A percentile compares a stretch with the other conserved stretches of the same genome.
Evolutionary conservation across 2,888 invertebrate species (phyloP).

Genomic region (Cephus spinipes): DNA sequence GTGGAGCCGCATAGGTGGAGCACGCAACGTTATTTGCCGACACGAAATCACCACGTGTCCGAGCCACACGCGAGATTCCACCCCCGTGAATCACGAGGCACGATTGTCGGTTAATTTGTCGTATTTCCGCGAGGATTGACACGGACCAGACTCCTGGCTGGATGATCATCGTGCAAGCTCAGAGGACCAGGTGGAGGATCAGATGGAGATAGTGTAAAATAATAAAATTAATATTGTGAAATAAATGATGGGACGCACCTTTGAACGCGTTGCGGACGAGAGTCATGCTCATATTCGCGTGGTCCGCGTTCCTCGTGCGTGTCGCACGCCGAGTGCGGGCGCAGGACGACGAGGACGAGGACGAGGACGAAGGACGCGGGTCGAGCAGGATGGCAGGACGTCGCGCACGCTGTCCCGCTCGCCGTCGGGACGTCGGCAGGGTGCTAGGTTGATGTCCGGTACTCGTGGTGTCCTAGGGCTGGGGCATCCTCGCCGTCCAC

Average conservation of each 20-base stretch:
- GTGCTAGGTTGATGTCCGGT: not conserved
- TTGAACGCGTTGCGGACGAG: conserved; percentile 63
- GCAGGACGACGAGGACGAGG: not conserved
- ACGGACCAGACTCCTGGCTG: not conserved
- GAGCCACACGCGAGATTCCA: not conserved
- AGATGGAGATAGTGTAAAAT: not conserved
- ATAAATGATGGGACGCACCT: conserved; percentile 45
- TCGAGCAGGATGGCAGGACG: conserved; percentile 17
- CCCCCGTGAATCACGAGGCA: not conserved
- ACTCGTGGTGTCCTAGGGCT: not conserved
- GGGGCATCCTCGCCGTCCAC: not conserved
- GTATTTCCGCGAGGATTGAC: not conserved
- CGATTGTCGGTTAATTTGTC: not conserved
- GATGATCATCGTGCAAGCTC: not conserved
- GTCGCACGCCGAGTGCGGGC: not conserved
- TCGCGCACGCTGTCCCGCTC: conserved; percentile 8
- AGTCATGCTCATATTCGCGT: conserved; percentile 66
- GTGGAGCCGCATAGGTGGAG: not conserved
- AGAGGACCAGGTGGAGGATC: not conserved
- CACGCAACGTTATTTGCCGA: not conserved
- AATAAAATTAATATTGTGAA: not conserved
- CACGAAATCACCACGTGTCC: not conserved
- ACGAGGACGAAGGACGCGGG: conserved; percentile 12
- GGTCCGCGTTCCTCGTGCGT: conserved; percentile 12
- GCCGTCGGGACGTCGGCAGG: conserved; percentile 10